A percentile compares a stretch with the other conserved stretches of the same genome.
Conservation (phyloP, 2,113 vertebrate species). For the Taurulus bubalis region DNA sequence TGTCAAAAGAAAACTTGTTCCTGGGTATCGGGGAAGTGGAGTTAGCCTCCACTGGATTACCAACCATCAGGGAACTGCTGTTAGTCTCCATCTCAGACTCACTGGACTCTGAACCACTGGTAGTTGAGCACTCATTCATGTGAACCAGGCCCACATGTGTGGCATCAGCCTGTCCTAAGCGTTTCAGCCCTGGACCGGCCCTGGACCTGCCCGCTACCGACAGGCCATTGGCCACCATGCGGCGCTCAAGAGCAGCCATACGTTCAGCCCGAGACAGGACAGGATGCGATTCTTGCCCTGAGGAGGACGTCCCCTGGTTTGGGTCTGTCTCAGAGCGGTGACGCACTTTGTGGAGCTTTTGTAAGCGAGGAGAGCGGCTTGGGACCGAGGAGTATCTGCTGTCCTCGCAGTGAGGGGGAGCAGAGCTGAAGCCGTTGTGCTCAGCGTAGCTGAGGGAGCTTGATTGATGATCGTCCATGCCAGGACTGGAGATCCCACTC, state of each 20-base stretch:
- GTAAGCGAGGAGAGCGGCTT: conserved; percentile 72
- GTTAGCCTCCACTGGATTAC: conserved; percentile 80
- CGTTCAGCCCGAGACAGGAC: conserved; percentile 75
- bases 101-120: conserved; percentile 92
- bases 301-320: conserved; percentile 79
- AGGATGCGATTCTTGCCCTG: conserved; percentile 61
- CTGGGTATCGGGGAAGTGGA: conserved; percentile 82
- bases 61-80: conserved; percentile 77
- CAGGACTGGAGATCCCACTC: conserved; percentile 83
- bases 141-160: conserved; percentile 82
- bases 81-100: conserved; percentile 89
- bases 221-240: conserved; percentile 87
- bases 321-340: conserved; percentile 86
- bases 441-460: conserved; percentile 82
- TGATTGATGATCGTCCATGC: conserved; percentile 76
- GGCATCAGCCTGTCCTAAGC: conserved; percentile 45
- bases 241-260: conserved; percentile 82
- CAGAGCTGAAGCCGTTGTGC: conserved; percentile 84
- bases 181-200: conserved; percentile 65
- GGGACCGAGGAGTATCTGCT: conserved; percentile 76
- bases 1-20: conserved; percentile 86
- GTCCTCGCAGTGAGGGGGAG: conserved; percentile 53
- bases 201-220: conserved; percentile 75
- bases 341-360: conserved; percentile 71
- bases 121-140: conserved; percentile 87